A percentile compares a stretch with the other conserved stretches of the same genome.
These are phyloP conservation scores for Hestina assimilis DNA, from an alignment of 1,140 invertebrate species.

Conservation along the genomic window DNA sequence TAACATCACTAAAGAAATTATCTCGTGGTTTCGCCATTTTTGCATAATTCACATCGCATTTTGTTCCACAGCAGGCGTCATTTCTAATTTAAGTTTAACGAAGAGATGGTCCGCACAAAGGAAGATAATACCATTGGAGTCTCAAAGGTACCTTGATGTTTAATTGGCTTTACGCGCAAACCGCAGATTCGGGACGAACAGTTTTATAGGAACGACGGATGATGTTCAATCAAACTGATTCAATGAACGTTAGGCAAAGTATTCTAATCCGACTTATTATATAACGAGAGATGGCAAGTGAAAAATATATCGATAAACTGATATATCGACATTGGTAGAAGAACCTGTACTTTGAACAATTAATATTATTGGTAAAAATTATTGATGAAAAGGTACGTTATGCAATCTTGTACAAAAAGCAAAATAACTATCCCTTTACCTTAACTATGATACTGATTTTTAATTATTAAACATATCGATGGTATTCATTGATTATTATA, in stretches of 20 bases:
- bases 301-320: too few species aligned
- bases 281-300: too few species aligned
- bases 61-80: conserved; percentile 4
- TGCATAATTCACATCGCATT: conserved; percentile 17
- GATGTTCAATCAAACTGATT: not conserved
- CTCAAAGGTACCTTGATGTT: conserved; percentile 21
- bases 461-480: too few species aligned
- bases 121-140: conserved; percentile 21
- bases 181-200: not conserved
- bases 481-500: too few species aligned
- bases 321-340: too few species aligned
- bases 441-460: too few species aligned
- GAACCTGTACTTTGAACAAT: too few species aligned
- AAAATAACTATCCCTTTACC: too few species aligned
- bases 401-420: too few species aligned
- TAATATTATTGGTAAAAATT: too few species aligned
- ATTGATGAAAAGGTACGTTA: too few species aligned
- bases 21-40: not conserved
- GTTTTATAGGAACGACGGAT: not conserved
- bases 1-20: not conserved
- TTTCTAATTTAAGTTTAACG: conserved; percentile 26
- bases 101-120: conserved; percentile 16
- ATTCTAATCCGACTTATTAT: not conserved
- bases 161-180: conserved; percentile 21
- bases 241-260: not conserved